Percentiles rank a stretch among this genome's conserved stretches.
Evolutionary conservation across 2,888 invertebrate genomes (phyloP).

Genomic region (Tiliacea citrago): DNA sequence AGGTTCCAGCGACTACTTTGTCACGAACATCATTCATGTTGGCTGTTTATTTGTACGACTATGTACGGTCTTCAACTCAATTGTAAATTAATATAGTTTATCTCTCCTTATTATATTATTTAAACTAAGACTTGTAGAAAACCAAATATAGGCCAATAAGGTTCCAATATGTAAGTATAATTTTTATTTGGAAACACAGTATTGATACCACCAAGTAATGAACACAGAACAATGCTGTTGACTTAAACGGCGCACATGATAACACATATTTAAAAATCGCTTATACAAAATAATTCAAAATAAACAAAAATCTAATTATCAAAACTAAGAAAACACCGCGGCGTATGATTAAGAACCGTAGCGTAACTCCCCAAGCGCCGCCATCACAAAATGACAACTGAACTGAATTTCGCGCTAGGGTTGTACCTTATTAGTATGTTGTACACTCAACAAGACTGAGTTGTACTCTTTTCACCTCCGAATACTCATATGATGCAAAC

Average conservation of each 20-base stretch:
- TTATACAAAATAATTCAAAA: constrained; percentile 62
- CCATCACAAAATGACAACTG: constrained; percentile 85
- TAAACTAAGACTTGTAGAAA: constrained; percentile 26
- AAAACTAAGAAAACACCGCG: constrained; percentile 77
- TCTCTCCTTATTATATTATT: constrained; percentile 21
- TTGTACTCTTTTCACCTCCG: not conserved
- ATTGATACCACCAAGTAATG: constrained; percentile 83
- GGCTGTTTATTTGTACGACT: constrained; percentile 65
- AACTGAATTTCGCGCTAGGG: constrained; percentile 37
- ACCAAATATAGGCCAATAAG: constrained; percentile 71
- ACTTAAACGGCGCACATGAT: constrained; percentile 74
- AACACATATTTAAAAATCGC: constrained; percentile 54
- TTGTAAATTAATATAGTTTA: constrained; percentile 23
- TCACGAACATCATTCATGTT: constrained; percentile 90
- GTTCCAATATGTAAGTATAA: constrained; percentile 78
- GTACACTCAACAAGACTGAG: not conserved
- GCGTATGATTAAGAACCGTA: constrained; percentile 78
- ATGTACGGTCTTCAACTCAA: constrained; percentile 27
- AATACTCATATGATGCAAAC: not conserved
- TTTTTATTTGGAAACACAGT: constrained; percentile 80
- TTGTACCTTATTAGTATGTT: constrained; percentile 8
- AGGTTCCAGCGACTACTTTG: constrained; percentile 88
- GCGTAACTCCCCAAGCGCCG: constrained; percentile 88
- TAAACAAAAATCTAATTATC: constrained; percentile 66
- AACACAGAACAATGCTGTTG: constrained; percentile 68